Conservation (phyloP, 2,888 invertebrate genomes). For the Candidula unifasciata region DNA sequence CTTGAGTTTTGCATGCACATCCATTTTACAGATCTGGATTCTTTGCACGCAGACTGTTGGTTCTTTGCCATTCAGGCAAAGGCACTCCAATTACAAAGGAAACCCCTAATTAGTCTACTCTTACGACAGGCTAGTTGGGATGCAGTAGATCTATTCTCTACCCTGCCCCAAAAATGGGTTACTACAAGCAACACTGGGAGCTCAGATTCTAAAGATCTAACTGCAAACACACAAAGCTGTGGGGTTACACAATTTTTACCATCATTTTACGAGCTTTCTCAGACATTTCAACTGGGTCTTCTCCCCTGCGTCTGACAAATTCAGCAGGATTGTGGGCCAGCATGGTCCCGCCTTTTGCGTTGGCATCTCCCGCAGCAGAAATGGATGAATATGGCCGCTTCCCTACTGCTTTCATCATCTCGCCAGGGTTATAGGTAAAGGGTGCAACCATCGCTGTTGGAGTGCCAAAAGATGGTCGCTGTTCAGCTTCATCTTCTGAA, state of each 20-base stretch:
- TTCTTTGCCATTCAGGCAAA: too few relatives aligned
- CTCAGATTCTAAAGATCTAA: not conserved
- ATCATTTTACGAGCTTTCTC: slow-evolving; percentile 56
- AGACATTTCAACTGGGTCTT: slow-evolving; percentile 41
- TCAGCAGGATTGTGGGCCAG: slow-evolving; percentile 30
- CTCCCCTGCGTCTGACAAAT: slow-evolving; percentile 47
- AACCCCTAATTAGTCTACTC: too few relatives aligned
- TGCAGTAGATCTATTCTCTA: too few relatives aligned
- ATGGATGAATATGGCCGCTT: slow-evolving; percentile 30
- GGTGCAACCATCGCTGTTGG: not conserved
- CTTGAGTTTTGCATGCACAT: too few relatives aligned
- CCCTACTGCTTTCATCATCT: not conserved
- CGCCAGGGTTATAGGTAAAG: not conserved
- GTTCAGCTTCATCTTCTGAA: slow-evolving; percentile 53
- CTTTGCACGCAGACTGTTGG: too few relatives aligned
- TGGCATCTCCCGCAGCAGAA: slow-evolving; percentile 42
- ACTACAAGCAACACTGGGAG: not conserved
- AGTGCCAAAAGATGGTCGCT: slow-evolving; percentile 54
- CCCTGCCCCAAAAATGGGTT: too few relatives aligned
- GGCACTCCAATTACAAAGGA: too few relatives aligned
- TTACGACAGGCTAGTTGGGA: too few relatives aligned
- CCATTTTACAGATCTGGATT: too few relatives aligned
- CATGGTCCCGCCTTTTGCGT: slow-evolving; percentile 24
- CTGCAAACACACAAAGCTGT: not conserved
- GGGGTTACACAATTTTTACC: slow-evolving; percentile 39